Base-by-base conservation (phyloP, 2,113 vertebrate species). In the Myotis brandtii region DNA sequence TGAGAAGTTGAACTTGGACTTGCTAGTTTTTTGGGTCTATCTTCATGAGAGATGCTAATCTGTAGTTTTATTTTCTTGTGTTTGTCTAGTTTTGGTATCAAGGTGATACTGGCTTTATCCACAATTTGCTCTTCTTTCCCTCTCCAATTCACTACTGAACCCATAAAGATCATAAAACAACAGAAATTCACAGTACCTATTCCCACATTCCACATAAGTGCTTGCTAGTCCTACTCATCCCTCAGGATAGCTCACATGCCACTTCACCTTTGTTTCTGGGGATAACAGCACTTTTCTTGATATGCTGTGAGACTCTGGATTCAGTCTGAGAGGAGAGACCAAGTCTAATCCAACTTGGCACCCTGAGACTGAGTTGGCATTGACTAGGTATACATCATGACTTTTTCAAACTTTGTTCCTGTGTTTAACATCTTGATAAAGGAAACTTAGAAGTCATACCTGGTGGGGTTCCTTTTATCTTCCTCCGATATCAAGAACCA, bases 401-500 rank as follows among this genome's bases (percentile, higher is more conserved):
- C 48, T 59, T 93, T 86, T 79, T 73, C 50, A 87, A 72, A 6
- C 54, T 86, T 62, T 89, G 20, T 89, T 77, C 54, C 83, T 56
- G 18, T 84, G 25, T 76, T 89, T 81, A 85, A 67, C 12, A 72
- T 72, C 10, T 48, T 66, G 70, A 75, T 70, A 87, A 97, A 89
- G 84, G 59, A 82, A 94, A 46, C 66, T 59, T 14, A 56, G 48
- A 91, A 95, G 40, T 83, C 97, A 88, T 98, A 99, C 99, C 99
- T 99, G 94, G 99, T 99, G 87, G 98, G 98, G 94, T 99, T 99
- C 98, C 99, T 99, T 98, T 99, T 99, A 98, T 99, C 99, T 96
- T 99, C 99, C 95, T 99, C 99, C 0, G 99, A 99, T 96, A 99
- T 99, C 95, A 99, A 98, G 98, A 99, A 99, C 99, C 99, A 99